Base-by-base conservation (phyloP, 2,888 invertebrate species). In the Tenthredo notha region DNA sequence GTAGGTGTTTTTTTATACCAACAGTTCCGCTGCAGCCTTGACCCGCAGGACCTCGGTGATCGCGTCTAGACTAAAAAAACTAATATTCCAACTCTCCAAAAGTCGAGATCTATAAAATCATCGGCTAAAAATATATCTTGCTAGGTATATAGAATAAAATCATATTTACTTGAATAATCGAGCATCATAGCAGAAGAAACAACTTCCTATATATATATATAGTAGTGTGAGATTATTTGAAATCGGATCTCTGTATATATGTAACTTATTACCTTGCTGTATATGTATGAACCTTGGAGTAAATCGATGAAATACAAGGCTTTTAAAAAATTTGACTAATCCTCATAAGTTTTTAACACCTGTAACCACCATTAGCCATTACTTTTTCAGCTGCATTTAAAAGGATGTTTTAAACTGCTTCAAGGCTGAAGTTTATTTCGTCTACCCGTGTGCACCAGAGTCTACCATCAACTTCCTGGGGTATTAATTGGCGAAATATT, bases 391-490 rank as follows among this genome's bases (percentile, higher is more conserved):
- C 33, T 33, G 67, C 33, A 33, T 15, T 21, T 12, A 7, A 12
- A 21, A 75, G 74, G 84, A 84, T 74, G 54, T 84, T 84, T 84
- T 50, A 50, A 84, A 50, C 70, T 54, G 84, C 47, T 84, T 86
- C 87, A 87, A 87, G 86, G 86, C 33, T 67, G 82, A n/a, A 54
- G 72, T 21, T 33, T 72, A 37, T 15, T 72, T 72, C n/a, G 65
- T 65, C 65, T 65, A 65, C 65, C 65, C 21, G 18, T 9, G 10
- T 65, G 21, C 65, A 47, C 25, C 4, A 9, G 12, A 29, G 29
- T 25, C 25, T 61, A 6, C 43, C 43, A 43, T 47, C 47, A 33
- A 37, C 33, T 72, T 74, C 43, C 74, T 43, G 40, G 40, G 21
- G 21, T 40, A 40, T 15, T 29, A 29, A 67, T 67, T 7, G 18